These are phyloP conservation scores for Hanleya hanleyi DNA, from an alignment of 2,888 invertebrate genomes.

Conservation along the genomic window DNA sequence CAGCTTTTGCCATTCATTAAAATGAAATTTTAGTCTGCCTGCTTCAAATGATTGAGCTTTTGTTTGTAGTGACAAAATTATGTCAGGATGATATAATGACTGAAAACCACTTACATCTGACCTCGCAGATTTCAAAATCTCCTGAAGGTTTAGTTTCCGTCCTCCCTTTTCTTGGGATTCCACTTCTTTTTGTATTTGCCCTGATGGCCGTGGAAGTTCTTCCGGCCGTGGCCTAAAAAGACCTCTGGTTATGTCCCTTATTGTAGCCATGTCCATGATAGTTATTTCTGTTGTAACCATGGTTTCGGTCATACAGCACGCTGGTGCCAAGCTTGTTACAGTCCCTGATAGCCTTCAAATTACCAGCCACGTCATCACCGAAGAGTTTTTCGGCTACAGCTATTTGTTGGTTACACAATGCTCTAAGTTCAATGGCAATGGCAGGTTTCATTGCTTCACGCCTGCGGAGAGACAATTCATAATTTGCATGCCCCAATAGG, in stretches of 20 bases:
- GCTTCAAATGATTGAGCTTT: neutral
- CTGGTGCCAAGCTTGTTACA: conserved; percentile 1
- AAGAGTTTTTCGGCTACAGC: conserved; percentile 4
- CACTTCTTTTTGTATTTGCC: neutral
- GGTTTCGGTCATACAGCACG: too few species aligned
- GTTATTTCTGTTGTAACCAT: too few species aligned
- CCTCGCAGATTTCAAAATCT: neutral
- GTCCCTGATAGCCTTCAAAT: conserved; percentile 15
- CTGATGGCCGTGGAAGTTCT: neutral
- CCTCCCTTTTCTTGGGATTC: neutral
- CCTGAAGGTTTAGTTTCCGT: neutral
- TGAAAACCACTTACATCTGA: neutral
- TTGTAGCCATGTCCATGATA: too few species aligned
- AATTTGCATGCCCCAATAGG: conserved; percentile 16
- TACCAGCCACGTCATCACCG: conserved; percentile 19
- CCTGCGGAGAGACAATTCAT: conserved; percentile 11
- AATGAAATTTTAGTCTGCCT: neutral
- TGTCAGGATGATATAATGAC: neutral
- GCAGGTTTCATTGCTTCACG: conserved; percentile 9
- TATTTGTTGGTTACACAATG: neutral
- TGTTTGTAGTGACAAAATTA: neutral
- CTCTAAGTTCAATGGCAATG: conserved; percentile 1
- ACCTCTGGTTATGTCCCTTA: neutral
- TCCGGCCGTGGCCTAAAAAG: neutral
- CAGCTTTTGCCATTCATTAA: neutral